A percentile compares a stretch with the other conserved stretches of the same genome.
Conservation (phyloP, 1,140 invertebrate species). For the Temnothorax longispinosus region DNA sequence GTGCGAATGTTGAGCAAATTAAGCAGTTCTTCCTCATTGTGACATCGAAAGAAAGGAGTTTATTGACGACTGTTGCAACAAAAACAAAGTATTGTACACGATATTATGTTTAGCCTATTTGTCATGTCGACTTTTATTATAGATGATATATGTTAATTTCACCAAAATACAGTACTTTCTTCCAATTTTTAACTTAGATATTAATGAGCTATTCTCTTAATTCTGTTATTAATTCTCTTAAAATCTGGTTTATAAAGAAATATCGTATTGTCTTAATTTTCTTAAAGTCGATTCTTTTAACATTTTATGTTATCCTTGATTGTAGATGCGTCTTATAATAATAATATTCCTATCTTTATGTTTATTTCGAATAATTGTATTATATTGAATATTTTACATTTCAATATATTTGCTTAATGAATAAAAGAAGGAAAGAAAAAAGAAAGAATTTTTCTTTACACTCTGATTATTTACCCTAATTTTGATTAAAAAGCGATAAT, state of each 20-base stretch:
- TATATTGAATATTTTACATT: conserved; percentile 51
- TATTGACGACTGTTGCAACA: conserved; percentile 33
- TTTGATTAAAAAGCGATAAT: conserved; percentile 7
- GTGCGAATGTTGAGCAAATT: conserved; percentile 21
- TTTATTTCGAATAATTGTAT: conserved; percentile 56
- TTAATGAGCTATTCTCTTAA: neutral
- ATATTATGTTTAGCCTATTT: conserved; percentile 48
- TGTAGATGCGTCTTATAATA: conserved; percentile 39
- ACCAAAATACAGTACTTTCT: conserved; percentile 23
- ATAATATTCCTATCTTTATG: conserved; percentile 49
- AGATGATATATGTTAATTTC: conserved; percentile 36
- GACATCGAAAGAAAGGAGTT: conserved; percentile 24
- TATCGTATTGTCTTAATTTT: conserved; percentile 11
- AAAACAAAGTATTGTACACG: conserved; percentile 41
- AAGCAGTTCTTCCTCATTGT: conserved; percentile 47
- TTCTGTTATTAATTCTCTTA: neutral
- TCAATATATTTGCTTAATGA: conserved; percentile 59
- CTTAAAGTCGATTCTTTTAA: neutral
- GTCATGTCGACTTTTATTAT: conserved; percentile 24
- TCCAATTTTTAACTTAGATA: conserved; percentile 14
- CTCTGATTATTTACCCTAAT: conserved; percentile 42
- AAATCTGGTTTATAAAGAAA: conserved; percentile 30
- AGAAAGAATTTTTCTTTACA: conserved; percentile 13
- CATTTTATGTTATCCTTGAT: conserved; percentile 40
- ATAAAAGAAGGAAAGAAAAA: conserved; percentile 45